A percentile compares a stretch with the other conserved stretches of the same genome.
phyloP scores from a whole-genome alignment of 2,797 vertebrate genomes.

The Acipenser ruthenus region DNA sequence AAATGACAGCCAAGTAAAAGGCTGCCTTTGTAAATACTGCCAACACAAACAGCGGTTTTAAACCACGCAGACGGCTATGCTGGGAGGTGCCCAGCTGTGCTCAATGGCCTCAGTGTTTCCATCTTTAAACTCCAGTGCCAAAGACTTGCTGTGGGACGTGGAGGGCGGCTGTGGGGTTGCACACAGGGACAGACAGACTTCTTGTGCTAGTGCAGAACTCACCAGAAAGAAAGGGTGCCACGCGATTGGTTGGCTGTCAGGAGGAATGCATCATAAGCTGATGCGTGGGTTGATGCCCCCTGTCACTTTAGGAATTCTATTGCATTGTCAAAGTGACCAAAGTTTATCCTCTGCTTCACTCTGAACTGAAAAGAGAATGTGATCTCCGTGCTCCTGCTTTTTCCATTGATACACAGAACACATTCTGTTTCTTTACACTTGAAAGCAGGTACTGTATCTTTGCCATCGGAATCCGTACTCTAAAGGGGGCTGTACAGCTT shows the following conservation, averaged over 20 bases:
- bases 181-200: background rate
- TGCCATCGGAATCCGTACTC: no score
- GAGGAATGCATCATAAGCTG: background rate
- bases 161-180: conserved; percentile 4
- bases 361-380: background rate
- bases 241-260: background rate
- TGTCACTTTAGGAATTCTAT: background rate
- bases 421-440: background rate
- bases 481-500: no score
- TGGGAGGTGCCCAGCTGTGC: conserved; percentile 34
- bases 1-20: conserved; percentile 31
- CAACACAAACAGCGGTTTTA: conserved; percentile 40
- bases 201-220: conserved; percentile 7
- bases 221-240: conserved; percentile 10
- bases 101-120: conserved; percentile 38
- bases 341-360: background rate
- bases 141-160: conserved; percentile 23
- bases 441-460: conserved; percentile 1
- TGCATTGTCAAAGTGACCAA: background rate
- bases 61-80: conserved; percentile 32
- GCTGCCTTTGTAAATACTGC: conserved; percentile 38
- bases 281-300: background rate
- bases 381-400: background rate
- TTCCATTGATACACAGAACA: background rate
- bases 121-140: conserved; percentile 15